Base-by-base conservation (phyloP, 2,888 invertebrate genomes). In the Omphaloscelis lunosa region DNA sequence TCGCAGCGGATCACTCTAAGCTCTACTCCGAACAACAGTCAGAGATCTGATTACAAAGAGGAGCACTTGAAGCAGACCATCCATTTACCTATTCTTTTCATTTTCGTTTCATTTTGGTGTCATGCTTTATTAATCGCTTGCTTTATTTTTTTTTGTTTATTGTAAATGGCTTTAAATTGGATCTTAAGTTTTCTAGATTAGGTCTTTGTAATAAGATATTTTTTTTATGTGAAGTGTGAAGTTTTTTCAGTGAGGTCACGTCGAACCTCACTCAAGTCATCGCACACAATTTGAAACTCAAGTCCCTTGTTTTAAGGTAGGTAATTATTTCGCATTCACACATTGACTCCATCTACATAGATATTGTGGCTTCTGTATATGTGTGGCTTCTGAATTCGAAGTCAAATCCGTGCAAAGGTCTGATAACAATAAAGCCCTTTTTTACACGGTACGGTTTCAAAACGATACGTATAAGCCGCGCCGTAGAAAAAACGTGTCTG, bases 1-100 rank as follows among this genome's bases (percentile, higher is more conserved):
- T 94, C 93, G 88, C 91, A 91, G 93, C 92, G 92, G 92, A 93
- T 94, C 94, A 93, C 90, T 91, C 92, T 94, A 93, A 94, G 94
- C 93, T 93, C 91, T 90, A 85, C 90, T 86, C 88, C 86, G 90
- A 89, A 92, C 93, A 94, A 92, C 94, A 94, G 93, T 93, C 90
- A 89, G 89, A 88, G 86, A 93, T 94, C 93, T 92, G 93, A 93
- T 93, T 93, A 92, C 91, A 91, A 89, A 89, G 88, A 87, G 85
- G 85, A 86, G 80, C 84, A 75, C 71, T 82, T 73, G 73, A 84
- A 85, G 78, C 69, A 79, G 85, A 80, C 82, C 72, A 72, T 71
- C 63, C 67, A 71, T 74, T 74, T 77, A 85, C 65, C 83, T 65
- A 68, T 63, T 66, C 45, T 74, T 72, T 72, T 61, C 56, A 51